Conservation (phyloP, 2,113 vertebrate species). For the Aphyosemion australe region DNA sequence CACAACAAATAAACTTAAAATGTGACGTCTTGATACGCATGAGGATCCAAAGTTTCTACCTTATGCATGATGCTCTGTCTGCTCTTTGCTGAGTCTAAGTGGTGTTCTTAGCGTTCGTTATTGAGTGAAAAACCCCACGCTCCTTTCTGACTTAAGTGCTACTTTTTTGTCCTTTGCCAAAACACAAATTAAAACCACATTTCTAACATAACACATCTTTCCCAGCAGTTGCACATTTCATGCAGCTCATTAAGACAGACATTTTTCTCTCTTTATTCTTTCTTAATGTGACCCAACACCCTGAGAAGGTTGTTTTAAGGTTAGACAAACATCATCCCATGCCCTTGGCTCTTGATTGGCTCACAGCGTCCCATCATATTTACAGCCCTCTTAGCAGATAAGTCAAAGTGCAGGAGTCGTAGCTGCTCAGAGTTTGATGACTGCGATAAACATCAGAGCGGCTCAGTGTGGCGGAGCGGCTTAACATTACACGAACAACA, state of each 20-base stretch:
- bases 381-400: constrained; percentile 4
- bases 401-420: not conserved
- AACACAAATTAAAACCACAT: constrained; percentile 25
- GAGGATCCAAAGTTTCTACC: not conserved
- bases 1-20: not conserved
- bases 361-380: not conserved
- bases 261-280: not conserved
- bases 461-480: constrained; percentile 25
- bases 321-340: constrained; percentile 27
- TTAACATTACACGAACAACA: constrained; percentile 16
- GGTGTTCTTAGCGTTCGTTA: constrained; percentile 13
- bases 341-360: constrained; percentile 4
- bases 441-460: constrained; percentile 38
- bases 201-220: constrained; percentile 34
- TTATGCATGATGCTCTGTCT: not conserved
- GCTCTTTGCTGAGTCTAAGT: constrained; percentile 1
- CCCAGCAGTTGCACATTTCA: constrained; percentile 9
- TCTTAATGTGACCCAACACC: constrained; percentile 16
- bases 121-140: constrained; percentile 14
- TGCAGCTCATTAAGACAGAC: not conserved
- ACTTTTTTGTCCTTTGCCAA: constrained; percentile 7
- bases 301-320: constrained; percentile 3
- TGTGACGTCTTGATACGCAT: no score
- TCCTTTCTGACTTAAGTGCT: constrained; percentile 11
- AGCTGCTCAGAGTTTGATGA: constrained; percentile 25